Evolutionary conservation across 2,113 vertebrate genomes (phyloP), one percentile per base, ranked within the genome.

Genomic region (Columba livia): DNA sequence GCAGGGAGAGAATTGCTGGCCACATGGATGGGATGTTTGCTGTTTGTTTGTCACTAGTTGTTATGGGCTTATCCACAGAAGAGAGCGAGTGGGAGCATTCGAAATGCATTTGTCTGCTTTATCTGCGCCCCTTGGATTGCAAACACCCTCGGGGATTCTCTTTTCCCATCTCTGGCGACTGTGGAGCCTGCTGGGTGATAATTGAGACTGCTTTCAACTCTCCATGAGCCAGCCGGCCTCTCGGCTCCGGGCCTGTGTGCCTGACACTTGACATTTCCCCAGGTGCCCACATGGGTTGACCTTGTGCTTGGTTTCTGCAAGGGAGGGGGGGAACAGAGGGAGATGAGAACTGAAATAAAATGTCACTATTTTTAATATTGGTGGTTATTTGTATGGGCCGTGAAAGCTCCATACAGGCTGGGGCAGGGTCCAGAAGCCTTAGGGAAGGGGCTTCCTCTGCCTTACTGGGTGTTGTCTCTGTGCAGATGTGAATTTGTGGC

Each of bases 21-120:
- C 79, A 34, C 58, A 29, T 50, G 38, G 57, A 50, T 47, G 57
- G 77, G 38, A n/a, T 73, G 54, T 85, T 96, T 87, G 82, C 69
- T 84, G 53, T 93, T 94, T 81, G 67, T 87, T 95, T 90, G 79
- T 93, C 24, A 4, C 65, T 93, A 72, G 90, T 81, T 93, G 85
- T 93, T 90, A 65, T 0, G 36, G 88, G 83, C 51, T 95, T 73
- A 53, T 89, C 83, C 82, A 73, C 77, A 62, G 80, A 66, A 92
- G 73, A 50, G 17, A 72, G 61, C 0, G 2, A 96, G 57, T 60
- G n/a, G 88, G 73, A 92, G 38, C 88, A 89, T 79, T 95, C 0
- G 0, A 58, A 83, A 90, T 86, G 40, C 58, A 11, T 95, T 83
- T 79, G 34, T 69, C 80, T 61, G 85, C 57, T 78, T 61, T 86